These are phyloP conservation scores for Meteorus sp. DNA, from an alignment of 1,140 invertebrate genomes.

Conservation along the genomic window DNA sequence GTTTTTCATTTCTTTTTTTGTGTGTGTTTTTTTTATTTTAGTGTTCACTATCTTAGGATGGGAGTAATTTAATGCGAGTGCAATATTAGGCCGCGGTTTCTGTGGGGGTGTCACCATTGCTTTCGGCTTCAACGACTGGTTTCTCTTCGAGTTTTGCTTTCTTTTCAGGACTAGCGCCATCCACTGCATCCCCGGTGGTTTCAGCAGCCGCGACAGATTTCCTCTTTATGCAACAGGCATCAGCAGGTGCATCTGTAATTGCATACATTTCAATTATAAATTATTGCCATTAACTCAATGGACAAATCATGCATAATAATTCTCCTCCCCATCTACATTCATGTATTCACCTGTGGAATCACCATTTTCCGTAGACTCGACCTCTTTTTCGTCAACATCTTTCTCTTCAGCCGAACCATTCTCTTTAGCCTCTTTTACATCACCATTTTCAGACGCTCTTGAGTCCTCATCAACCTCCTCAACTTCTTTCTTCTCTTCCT, in stretches of 20 bases:
- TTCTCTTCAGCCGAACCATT: slow-evolving; percentile 60
- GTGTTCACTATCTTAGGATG: slow-evolving; percentile 50
- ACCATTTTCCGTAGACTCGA: slow-evolving; percentile 65
- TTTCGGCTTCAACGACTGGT: slow-evolving; percentile 54
- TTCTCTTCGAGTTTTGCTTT: slow-evolving; percentile 72
- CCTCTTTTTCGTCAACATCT: slow-evolving; percentile 60
- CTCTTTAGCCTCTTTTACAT: slow-evolving; percentile 56
- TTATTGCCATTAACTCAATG: too few species aligned
- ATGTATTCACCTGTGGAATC: slow-evolving; percentile 58
- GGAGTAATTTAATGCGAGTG: not conserved
- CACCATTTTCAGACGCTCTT: slow-evolving; percentile 53
- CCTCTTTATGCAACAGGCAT: slow-evolving; percentile 66
- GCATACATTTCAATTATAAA: slow-evolving; percentile 31
- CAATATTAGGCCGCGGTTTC: slow-evolving; percentile 66
- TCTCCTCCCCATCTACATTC: not conserved
- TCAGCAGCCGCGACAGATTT: slow-evolving; percentile 66
- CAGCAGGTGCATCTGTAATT: slow-evolving; percentile 50
- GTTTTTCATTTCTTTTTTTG: slow-evolving; percentile 20
- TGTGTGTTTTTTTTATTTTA: slow-evolving; percentile 16
- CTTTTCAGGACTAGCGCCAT: slow-evolving; percentile 70
- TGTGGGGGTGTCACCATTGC: slow-evolving; percentile 63
- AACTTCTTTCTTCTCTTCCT: slow-evolving; percentile 51
- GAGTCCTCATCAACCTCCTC: slow-evolving; percentile 53
- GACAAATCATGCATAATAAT: not conserved
- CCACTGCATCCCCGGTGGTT: slow-evolving; percentile 57